These are phyloP conservation scores for Anolis carolinensis DNA, from an alignment of 2,113 vertebrate species.

Conservation along the genomic window DNA sequence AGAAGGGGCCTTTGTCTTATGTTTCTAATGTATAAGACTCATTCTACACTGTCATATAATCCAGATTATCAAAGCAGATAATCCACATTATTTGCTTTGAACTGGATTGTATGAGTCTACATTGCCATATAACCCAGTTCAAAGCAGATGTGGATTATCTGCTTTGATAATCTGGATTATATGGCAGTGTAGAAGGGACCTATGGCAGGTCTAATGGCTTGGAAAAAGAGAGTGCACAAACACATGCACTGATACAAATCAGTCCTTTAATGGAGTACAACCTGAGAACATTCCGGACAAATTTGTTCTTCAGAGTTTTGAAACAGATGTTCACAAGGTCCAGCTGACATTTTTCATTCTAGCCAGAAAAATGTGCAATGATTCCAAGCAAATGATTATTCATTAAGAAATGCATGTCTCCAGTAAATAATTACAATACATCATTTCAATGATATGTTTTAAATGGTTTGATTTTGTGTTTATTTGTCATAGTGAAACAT, in stretches of 20 bases:
- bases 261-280: conserved; percentile 16
- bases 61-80: no score
- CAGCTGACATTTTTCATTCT: conserved; percentile 40
- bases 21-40: no score
- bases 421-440: conserved; percentile 23
- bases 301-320: conserved; percentile 47
- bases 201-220: background rate
- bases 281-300: conserved; percentile 37
- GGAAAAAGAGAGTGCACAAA: background rate
- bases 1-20: no score
- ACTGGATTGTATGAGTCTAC: no score
- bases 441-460: conserved; percentile 27
- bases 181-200: no score
- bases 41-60: no score
- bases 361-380: conserved; percentile 8
- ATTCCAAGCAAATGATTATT: conserved; percentile 34
- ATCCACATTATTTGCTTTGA: no score
- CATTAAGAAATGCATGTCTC: background rate
- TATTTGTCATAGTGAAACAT: background rate
- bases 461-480: background rate
- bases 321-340: conserved; percentile 52
- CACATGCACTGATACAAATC: background rate
- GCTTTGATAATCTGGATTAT: no score
- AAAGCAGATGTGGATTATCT: no score
- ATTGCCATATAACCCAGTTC: no score